Conservation (phyloP, 2,888 invertebrate genomes). For the Trachelus troglodyta region DNA sequence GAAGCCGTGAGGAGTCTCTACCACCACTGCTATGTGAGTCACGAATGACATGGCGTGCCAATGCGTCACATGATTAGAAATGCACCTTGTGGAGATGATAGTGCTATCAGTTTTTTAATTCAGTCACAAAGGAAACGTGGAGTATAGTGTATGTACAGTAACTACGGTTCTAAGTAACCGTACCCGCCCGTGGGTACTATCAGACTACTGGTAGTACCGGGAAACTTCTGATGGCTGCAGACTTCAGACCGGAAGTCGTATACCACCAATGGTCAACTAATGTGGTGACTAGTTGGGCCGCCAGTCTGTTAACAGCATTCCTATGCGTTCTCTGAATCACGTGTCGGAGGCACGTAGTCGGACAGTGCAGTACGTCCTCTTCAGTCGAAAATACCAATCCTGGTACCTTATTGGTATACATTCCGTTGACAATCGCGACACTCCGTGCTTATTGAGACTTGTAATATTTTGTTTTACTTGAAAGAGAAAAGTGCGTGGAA, state of each 20-base stretch:
- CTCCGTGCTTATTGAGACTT: background rate
- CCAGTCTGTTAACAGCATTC: background rate
- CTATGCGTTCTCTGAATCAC: constrained; percentile 4
- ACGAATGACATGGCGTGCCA: constrained; percentile 42
- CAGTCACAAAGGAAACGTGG: background rate
- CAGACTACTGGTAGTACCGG: background rate
- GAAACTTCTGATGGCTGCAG: background rate
- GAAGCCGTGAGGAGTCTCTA: constrained; percentile 23
- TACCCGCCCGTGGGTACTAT: background rate
- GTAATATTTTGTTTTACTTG: background rate
- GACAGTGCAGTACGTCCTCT: background rate
- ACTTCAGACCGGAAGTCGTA: constrained; percentile 2
- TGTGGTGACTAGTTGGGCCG: background rate
- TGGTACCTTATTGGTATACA: background rate
- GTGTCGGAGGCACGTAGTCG: background rate
- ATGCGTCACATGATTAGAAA: constrained; percentile 46
- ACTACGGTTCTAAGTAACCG: background rate
- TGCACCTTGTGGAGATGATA: constrained; percentile 18
- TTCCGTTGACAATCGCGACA: background rate
- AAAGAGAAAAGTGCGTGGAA: background rate
- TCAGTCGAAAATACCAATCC: background rate
- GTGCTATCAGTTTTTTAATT: background rate
- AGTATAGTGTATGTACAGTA: background rate
- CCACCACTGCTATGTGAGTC: constrained; percentile 38
- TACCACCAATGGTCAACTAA: background rate